Evolutionary conservation across 2,888 invertebrate genomes (phyloP).

Genomic region (Cheilosia scutellata): DNA sequence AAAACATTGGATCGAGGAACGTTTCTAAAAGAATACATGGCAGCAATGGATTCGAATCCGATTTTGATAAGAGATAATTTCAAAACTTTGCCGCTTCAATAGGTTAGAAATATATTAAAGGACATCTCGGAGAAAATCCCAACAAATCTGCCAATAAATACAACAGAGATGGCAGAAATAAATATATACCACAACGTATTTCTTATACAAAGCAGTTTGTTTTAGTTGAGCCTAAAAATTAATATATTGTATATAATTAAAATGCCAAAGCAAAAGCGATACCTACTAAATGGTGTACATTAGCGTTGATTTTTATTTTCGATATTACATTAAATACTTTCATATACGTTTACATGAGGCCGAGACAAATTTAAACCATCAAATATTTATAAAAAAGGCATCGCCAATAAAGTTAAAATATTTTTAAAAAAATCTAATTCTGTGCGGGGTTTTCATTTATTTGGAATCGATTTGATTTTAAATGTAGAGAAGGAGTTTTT

Average conservation of each 20-base stretch:
- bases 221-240: slow-evolving; percentile 13
- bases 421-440: too few species aligned
- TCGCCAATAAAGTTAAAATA: too few species aligned
- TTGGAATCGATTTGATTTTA: too few species aligned
- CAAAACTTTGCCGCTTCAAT: neutral
- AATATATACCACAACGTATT: neutral
- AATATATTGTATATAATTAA: slow-evolving; percentile 7
- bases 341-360: neutral
- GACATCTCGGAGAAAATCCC: slow-evolving; percentile 54
- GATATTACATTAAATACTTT: slow-evolving; percentile 5
- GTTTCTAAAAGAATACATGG: neutral
- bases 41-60: too few species aligned
- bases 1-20: neutral
- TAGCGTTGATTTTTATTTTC: slow-evolving; percentile 5
- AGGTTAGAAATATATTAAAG: neutral
- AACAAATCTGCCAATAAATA: slow-evolving; percentile 54
- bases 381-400: neutral
- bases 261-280: slow-evolving; percentile 51
- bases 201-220: neutral
- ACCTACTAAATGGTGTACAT: slow-evolving; percentile 8
- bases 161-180: slow-evolving; percentile 13
- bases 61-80: neutral
- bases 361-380: neutral
- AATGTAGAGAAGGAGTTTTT: too few species aligned
- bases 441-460: too few species aligned